A percentile compares a stretch with the other conserved stretches of the same genome.
Evolutionary conservation across 2,797 vertebrate species (phyloP).

Genomic region (Hyperoplus lanceolatus): DNA sequence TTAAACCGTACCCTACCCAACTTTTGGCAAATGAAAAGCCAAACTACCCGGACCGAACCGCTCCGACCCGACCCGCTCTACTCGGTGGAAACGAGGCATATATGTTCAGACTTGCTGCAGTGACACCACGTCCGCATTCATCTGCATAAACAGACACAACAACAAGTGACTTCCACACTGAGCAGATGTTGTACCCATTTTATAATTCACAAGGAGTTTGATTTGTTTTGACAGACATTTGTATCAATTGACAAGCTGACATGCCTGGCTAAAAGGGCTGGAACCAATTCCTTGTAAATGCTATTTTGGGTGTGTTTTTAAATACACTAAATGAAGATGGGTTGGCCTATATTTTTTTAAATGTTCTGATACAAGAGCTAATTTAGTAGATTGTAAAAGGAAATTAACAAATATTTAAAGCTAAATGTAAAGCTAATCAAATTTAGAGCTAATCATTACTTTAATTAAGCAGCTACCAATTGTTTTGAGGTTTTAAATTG

Average conservation of each 20-base stretch:
- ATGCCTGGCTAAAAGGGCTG: neutral
- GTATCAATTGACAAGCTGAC: neutral
- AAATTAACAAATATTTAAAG: too few species aligned
- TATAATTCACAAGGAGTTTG: neutral
- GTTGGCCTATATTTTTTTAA: neutral
- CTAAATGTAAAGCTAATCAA: too few species aligned
- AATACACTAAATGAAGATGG: neutral
- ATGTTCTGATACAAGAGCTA: neutral
- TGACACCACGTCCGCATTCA: conserved; percentile 52
- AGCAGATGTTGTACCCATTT: conserved; percentile 44
- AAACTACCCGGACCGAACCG: too few species aligned
- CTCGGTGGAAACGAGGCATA: too few species aligned
- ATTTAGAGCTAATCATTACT: too few species aligned
- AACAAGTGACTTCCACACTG: conserved; percentile 50
- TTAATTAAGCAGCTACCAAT: too few species aligned
- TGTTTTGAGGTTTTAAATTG: too few species aligned
- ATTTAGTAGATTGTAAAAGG: too few species aligned
- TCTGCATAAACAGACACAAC: conserved; percentile 67
- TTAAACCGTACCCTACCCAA: too few species aligned
- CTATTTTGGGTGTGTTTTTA: neutral
- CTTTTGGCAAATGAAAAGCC: too few species aligned
- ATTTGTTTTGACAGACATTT: conserved; percentile 30
- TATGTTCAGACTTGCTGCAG: conserved; percentile 45
- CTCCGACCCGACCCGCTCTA: too few species aligned
- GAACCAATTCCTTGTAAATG: neutral